Conservation (phyloP, 2,797 vertebrate species). For the Cirrhinus mrigala region DNA sequence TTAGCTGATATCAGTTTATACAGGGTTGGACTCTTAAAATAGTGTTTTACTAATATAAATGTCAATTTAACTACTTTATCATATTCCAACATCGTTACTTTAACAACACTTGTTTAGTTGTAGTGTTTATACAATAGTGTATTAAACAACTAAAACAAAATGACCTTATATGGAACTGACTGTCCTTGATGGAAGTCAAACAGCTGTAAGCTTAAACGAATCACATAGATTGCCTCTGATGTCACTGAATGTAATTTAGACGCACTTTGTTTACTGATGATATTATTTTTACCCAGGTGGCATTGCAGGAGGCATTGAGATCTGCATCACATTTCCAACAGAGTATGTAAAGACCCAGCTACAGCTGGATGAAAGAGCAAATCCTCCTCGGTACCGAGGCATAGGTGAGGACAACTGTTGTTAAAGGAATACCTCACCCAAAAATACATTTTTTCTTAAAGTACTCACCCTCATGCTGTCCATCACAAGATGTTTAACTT, state of each 20-base stretch:
- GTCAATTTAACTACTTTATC: not conserved
- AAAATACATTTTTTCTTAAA: not conserved
- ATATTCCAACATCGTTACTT: not conserved
- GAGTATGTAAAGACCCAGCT: constrained; percentile 85
- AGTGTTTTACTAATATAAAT: not conserved
- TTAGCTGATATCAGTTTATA: not conserved
- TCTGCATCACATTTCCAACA: constrained; percentile 84
- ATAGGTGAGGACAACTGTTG: constrained; percentile 73
- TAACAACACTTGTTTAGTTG: not conserved
- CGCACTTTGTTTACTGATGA: not conserved
- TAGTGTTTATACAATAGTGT: not conserved
- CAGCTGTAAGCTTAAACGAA: not conserved
- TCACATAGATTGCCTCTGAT: not conserved
- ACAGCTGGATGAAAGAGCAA: constrained; percentile 81
- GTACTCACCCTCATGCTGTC: not conserved
- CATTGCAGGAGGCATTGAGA: constrained; percentile 82
- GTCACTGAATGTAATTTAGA: not conserved
- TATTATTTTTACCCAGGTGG: constrained; percentile 69
- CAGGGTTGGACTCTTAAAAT: not conserved
- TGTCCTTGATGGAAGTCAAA: constrained; percentile 8
- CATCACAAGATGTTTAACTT: not conserved
- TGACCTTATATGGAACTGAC: constrained; percentile 2
- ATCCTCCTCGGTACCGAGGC: constrained; percentile 79
- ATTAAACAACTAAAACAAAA: constrained; percentile 20
- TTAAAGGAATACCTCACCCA: not conserved